These are phyloP conservation scores for Ariolimax columbianus DNA, from an alignment of 2,888 invertebrate species.

Conservation along the genomic window DNA sequence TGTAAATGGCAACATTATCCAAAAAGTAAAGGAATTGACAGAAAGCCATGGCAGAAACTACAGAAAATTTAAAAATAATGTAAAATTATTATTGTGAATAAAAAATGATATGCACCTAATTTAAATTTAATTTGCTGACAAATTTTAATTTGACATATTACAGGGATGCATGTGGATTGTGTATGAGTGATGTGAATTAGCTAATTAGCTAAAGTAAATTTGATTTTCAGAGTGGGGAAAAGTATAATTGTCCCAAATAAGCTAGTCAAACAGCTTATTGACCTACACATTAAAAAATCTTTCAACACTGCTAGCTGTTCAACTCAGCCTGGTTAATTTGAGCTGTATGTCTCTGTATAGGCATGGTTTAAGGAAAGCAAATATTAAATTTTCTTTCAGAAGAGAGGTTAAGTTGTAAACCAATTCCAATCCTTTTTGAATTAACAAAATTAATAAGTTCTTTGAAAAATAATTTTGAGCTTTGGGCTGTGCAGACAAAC, in stretches of 20 bases:
- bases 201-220: background rate
- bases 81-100: background rate
- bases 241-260: background rate
- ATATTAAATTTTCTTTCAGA: too few species aligned
- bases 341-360: background rate
- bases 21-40: constrained; percentile 79
- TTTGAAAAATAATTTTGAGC: background rate
- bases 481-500: background rate
- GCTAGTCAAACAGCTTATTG: background rate
- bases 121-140: background rate
- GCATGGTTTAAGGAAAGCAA: too few species aligned
- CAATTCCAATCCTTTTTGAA: too few species aligned
- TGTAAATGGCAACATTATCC: constrained; percentile 79
- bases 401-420: background rate
- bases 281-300: background rate
- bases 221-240: background rate
- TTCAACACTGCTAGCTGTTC: background rate
- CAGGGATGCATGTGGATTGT: background rate
- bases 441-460: background rate
- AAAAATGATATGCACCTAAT: constrained; percentile 10
- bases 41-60: constrained; percentile 79
- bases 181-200: background rate
- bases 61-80: constrained; percentile 15
- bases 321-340: background rate
- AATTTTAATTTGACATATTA: constrained; percentile 3